phyloP scores from a whole-genome alignment of 1,140 invertebrate genomes.

The Harlomillsia oculata region DNA sequence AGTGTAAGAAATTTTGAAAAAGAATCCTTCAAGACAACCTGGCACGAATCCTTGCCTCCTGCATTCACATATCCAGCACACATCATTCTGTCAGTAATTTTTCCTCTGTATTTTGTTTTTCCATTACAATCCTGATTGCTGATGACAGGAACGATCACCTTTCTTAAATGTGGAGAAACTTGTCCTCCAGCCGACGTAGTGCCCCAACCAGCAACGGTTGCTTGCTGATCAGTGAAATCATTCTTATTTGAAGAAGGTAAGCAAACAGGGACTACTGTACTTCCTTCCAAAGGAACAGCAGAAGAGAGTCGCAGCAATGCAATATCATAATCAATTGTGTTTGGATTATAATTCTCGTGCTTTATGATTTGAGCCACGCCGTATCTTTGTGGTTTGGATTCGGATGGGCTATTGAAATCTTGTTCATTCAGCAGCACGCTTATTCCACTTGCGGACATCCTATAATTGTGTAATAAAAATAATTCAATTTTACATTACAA shows the following conservation, averaged over 20 bases:
- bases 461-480: conserved; percentile 5
- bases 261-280: conserved; percentile 13
- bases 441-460: conserved; percentile 24
- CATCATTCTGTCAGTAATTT: conserved; percentile 44
- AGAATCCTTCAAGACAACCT: too few relatives aligned
- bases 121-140: conserved; percentile 29
- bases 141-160: conserved; percentile 35
- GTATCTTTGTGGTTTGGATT: conserved; percentile 40
- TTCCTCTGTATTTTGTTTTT: conserved; percentile 21
- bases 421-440: conserved; percentile 24
- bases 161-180: conserved; percentile 26
- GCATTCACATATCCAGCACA: conserved; percentile 66
- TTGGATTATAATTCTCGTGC: conserved; percentile 23
- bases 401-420: conserved; percentile 14
- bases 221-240: conserved; percentile 8
- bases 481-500: not conserved
- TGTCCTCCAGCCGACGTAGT: conserved; percentile 40
- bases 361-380: conserved; percentile 32
- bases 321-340: conserved; percentile 31
- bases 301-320: conserved; percentile 18
- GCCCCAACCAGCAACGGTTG: conserved; percentile 49
- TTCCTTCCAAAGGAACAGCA: not conserved
- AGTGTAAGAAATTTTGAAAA: too few relatives aligned
- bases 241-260: conserved; percentile 19
- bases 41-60: conserved; percentile 72